Conservation (phyloP, 2,113 vertebrate species). For the Vimba vimba region DNA sequence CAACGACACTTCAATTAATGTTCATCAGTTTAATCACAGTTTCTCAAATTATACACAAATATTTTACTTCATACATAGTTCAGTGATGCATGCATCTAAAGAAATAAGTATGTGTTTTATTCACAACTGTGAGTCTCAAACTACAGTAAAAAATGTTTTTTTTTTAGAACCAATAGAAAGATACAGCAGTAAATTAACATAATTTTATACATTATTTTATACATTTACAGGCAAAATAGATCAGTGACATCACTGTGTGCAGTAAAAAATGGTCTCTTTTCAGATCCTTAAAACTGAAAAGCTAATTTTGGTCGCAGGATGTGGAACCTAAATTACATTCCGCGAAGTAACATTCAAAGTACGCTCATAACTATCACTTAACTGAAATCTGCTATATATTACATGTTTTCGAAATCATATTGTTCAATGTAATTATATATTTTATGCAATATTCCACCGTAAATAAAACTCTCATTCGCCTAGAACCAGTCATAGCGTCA, state of each 20-base stretch:
- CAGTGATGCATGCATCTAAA: not conserved
- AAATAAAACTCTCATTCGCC: not conserved
- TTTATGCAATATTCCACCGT: not conserved
- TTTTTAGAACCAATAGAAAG: too few relatives aligned
- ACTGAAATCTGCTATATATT: not conserved
- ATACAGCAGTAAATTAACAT: too few relatives aligned
- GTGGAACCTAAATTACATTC: not conserved
- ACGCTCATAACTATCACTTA: not conserved
- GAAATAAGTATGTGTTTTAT: not conserved
- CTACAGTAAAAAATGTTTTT: too few relatives aligned
- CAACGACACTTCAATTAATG: not conserved
- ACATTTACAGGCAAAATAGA: not conserved
- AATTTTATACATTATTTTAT: too few relatives aligned
- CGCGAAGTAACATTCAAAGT: not conserved
- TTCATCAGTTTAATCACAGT: not conserved
- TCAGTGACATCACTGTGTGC: not conserved
- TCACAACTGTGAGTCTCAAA: not conserved
- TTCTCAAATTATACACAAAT: not conserved
- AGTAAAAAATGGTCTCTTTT: too few relatives aligned
- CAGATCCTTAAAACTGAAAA: not conserved
- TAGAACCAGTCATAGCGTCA: not conserved
- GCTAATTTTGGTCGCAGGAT: not conserved
- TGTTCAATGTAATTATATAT: not conserved
- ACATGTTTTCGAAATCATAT: not conserved
- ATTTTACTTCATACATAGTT: not conserved